Evolutionary conservation across 2,888 invertebrate species (phyloP), one percentile per base, ranked within the genome.

Genomic region (Drosophila falleni): DNA sequence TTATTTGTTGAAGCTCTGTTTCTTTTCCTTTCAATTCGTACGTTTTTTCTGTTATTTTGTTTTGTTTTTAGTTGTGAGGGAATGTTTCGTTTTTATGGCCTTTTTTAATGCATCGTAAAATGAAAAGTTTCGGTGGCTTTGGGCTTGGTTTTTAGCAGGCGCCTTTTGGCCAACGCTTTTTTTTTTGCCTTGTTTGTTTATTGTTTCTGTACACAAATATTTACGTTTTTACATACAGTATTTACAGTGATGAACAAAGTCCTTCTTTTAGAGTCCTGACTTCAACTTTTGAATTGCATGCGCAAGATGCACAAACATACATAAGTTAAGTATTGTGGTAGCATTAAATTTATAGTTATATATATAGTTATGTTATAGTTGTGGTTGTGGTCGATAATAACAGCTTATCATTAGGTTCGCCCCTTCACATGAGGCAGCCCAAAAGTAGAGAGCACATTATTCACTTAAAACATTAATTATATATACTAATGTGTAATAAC

Each of bases 21-120:
- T 54, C 51, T 26, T 53, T 61, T 42, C 42, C 62, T 35, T 56
- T 37, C 23, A 23, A 26, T 44, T 15, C 15, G 15, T 35, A 35
- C 19, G 15, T 31, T 26, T 46, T 46, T 58, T 41, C 53, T 19
- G 19, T 31, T 47, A 59, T 31, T 44, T 54, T 54, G 19, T 63
- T 67, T 55, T 66, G 35, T 49, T 55, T 80, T 77, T 61, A 64
- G 58, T 75, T 78, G 65, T 63, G 60, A 53, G 76, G 58, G 54
- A 65, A 55, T 62, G 61, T 76, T 39, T 39, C 41, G 56, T 37
- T 74, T 86, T 87, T 75, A 65, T 74, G 78, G 58, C n/a, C 70
- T 59, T 82, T 77, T 88, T 88, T 86, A 80, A 80, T 84, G 84
- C 63, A 51, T 85, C 88, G 67, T 82, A 82, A 87, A 82, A 81